Evolutionary conservation across 2,113 vertebrate genomes (phyloP).

Genomic region (Nothocercus julius): DNA sequence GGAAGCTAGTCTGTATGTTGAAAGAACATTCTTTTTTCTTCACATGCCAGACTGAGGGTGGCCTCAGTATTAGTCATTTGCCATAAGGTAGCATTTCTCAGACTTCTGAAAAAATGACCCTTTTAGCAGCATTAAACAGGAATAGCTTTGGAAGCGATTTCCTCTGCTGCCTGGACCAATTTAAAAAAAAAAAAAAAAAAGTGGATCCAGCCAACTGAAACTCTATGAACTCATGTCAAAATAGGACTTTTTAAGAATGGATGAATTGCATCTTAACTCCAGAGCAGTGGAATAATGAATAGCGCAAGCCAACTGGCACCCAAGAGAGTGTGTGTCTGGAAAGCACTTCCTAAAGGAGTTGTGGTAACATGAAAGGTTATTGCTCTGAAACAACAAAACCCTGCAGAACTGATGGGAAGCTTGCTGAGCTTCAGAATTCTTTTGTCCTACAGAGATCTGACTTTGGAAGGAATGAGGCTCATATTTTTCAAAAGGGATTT

Average conservation of each 20-base stretch:
- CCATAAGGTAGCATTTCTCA: neutral
- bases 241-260: neutral
- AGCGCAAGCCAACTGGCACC: neutral
- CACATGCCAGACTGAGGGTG: neutral
- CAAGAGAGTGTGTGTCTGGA: neutral
- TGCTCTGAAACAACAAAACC: neutral
- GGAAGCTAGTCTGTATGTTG: neutral
- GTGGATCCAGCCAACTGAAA: neutral
- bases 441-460: neutral
- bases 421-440: neutral
- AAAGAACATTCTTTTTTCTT: neutral
- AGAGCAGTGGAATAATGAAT: neutral
- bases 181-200: neutral
- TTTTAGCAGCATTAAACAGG: neutral
- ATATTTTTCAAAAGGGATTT: slow-evolving; percentile 26
- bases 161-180: neutral
- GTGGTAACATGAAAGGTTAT: neutral
- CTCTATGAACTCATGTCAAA: neutral
- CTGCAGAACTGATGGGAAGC: neutral
- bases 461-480: neutral
- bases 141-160: neutral
- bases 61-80: neutral
- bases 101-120: neutral
- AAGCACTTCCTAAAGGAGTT: neutral
- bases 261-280: neutral